Conservation (phyloP, 92 coral and sea anemone genomes). For the Epizoanthus illoricatus region DNA sequence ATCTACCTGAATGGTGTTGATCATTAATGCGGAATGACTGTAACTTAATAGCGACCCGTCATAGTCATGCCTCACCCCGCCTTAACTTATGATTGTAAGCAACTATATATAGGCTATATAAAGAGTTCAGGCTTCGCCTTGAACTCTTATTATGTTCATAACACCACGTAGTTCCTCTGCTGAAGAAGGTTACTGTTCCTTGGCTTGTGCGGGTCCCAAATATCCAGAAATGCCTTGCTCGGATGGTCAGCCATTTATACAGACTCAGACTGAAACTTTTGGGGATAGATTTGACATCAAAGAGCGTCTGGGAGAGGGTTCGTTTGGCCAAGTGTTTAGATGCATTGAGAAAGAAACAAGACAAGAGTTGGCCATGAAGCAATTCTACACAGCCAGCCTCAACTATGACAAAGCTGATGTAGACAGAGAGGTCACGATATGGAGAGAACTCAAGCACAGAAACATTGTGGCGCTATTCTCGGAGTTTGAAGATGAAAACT, state of each 20-base stretch:
- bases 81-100: background rate
- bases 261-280: background rate
- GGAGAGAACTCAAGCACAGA: slow-evolving; percentile 47
- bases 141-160: slow-evolving; percentile 15
- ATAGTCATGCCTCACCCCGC: slow-evolving; percentile 10
- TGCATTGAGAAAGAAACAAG: slow-evolving; percentile 33
- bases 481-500: slow-evolving; percentile 39
- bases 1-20: too few relatives aligned
- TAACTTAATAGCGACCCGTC: background rate
- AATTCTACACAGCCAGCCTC: slow-evolving; percentile 21
- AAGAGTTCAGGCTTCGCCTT: background rate
- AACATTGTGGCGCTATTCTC: slow-evolving; percentile 47
- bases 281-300: slow-evolving; percentile 24
- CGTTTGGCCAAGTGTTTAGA: slow-evolving; percentile 32
- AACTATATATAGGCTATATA: slow-evolving; percentile 9
- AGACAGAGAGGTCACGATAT: slow-evolving; percentile 48
- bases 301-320: slow-evolving; percentile 35
- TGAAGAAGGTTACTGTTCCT: background rate
- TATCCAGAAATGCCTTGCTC: slow-evolving; percentile 37
- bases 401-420: slow-evolving; percentile 30
- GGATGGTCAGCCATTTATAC: background rate
- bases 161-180: slow-evolving; percentile 12
- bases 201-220: background rate
- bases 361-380: slow-evolving; percentile 36
- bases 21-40: too few relatives aligned